Base-by-base conservation (phyloP, 2,113 vertebrate species). In the Eurystomus gularis region DNA sequence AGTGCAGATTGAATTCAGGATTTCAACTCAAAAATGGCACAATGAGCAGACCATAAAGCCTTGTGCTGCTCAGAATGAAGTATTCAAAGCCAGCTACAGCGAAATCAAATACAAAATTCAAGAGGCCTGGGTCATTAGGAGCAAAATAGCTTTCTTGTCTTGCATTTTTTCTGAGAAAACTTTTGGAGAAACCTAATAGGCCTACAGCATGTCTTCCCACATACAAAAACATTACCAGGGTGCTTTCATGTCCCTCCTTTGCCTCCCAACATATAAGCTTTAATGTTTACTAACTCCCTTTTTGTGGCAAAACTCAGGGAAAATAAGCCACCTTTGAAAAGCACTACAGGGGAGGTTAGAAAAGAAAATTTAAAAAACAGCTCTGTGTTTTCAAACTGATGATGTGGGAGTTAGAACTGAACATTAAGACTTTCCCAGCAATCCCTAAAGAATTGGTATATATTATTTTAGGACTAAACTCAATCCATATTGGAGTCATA, bases 371-470 rank as follows among this genome's bases (percentile, higher is more conserved):
- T 21, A 18, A 77, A 60, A 49, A 80, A 13, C 69, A 93, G 57
- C 20, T 60, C 19, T 80, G 17, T 72, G 78, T 93, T 93, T 93
- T 80, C 62, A 96, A 62, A 80, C 15, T n/a, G 44, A 62, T 24
- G 64, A 35, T 52, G 86, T 89, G 91, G 88, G 90, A 96, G 94
- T 46, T 80, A 37, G 35, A 82, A 86, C 13, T 44, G 29, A 83
- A 75, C 51, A 68, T 18, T 37, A 55, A 55, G 61, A 89, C 79
- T 96, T 97, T 96, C 96, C 93, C 97, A 98, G n/a, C 75, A 92
- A 92, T 97, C 97, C 78, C 97, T 62, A 51, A 69, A 61, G 96
- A 96, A 82, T 60, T 48, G 51, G 35, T 77, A 93, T 51, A 64
- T 95, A 86, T 85, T 87, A 84, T 93, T 90, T 89, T 65, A 92